Percentiles rank a stretch among this genome's conserved stretches.
phyloP scores from a whole-genome alignment of 2,888 invertebrate species.

The Monochamus alternatus region DNA sequence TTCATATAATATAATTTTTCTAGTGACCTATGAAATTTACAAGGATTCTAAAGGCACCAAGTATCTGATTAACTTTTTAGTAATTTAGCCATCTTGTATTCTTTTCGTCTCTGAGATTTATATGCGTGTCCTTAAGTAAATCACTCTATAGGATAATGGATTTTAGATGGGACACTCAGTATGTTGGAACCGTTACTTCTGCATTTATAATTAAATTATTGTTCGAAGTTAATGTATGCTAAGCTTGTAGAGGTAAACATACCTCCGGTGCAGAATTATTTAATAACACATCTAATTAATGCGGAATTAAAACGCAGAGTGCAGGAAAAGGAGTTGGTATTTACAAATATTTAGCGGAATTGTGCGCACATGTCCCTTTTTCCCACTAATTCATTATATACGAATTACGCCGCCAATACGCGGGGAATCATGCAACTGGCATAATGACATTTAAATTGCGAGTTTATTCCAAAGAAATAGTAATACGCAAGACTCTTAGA shows the following conservation, averaged over 20 bases:
- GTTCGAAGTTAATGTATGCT: slow-evolving; percentile 42
- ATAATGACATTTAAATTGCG: slow-evolving; percentile 60
- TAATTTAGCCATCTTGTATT: too few relatives aligned
- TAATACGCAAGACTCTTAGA: slow-evolving; percentile 52
- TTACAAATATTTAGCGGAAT: slow-evolving; percentile 18
- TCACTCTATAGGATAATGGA: too few relatives aligned
- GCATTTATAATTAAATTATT: slow-evolving; percentile 34
- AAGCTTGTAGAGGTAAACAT: slow-evolving; percentile 32
- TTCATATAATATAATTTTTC: too few relatives aligned
- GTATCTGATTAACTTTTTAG: too few relatives aligned
- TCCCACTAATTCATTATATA: slow-evolving; percentile 51
- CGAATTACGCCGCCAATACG: slow-evolving; percentile 42
- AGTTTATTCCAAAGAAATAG: slow-evolving; percentile 54
- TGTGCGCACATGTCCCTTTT: slow-evolving; percentile 42
- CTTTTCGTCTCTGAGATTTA: too few relatives aligned
- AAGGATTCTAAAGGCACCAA: too few relatives aligned
- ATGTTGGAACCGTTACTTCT: neutral
- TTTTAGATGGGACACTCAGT: too few relatives aligned
- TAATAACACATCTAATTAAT: neutral
- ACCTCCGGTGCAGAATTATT: neutral
- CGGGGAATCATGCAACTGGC: slow-evolving; percentile 50
- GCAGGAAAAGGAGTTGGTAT: neutral
- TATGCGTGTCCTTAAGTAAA: too few relatives aligned
- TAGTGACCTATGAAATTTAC: too few relatives aligned
- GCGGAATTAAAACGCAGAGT: neutral